Percentiles rank a stretch among this genome's conserved stretches.
Evolutionary conservation across 2,113 vertebrate species (phyloP).

Genomic region (Micromys minutus): DNA sequence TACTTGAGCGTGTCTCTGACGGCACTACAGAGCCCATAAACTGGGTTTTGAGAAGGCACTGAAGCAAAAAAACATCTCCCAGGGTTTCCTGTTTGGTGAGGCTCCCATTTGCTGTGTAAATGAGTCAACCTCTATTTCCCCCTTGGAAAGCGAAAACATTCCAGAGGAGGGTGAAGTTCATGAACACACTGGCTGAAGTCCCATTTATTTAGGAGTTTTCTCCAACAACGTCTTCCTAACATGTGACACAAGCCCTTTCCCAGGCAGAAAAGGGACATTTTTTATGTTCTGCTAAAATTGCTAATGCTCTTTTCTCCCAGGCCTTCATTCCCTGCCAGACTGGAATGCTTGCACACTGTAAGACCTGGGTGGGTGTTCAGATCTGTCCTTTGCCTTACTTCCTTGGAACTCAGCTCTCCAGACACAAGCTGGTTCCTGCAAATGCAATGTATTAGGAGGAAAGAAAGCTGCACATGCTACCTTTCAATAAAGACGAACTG

Average conservation of each 20-base stretch:
- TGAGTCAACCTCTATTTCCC: conserved; percentile 67
- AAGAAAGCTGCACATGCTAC: background rate
- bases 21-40: background rate
- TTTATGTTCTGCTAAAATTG: conserved; percentile 14
- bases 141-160: conserved; percentile 66
- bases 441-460: conserved; percentile 47
- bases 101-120: conserved; percentile 40
- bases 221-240: conserved; percentile 58
- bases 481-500: conserved; percentile 39
- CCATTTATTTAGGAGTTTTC: conserved; percentile 54
- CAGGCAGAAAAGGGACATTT: conserved; percentile 48
- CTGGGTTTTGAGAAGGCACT: conserved; percentile 47
- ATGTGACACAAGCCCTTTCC: conserved; percentile 61
- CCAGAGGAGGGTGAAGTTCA: conserved; percentile 68
- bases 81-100: conserved; percentile 54
- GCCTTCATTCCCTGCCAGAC: background rate
- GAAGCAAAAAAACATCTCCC: conserved; percentile 20
- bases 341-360: background rate
- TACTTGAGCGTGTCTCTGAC: conserved; percentile 13
- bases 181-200: conserved; percentile 52
- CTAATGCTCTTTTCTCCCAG: background rate
- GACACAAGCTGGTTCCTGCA: conserved; percentile 50
- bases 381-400: conserved; percentile 41
- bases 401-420: conserved; percentile 50
- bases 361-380: background rate